Evolutionary conservation across 2,888 invertebrate species (phyloP).

Genomic region (Patella caerulea): DNA sequence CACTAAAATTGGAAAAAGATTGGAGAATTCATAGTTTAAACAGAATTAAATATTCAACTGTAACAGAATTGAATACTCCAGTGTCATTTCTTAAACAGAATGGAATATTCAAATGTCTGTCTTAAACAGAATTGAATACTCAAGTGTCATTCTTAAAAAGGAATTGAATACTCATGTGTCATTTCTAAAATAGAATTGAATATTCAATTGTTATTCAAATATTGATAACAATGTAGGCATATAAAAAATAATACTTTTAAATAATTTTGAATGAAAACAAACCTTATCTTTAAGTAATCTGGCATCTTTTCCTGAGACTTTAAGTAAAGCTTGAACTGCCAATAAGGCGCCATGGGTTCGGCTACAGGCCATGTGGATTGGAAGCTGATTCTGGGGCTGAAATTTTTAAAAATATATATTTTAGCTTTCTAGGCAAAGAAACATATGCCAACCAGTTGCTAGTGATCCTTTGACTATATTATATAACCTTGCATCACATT

Average conservation of each 20-base stretch:
- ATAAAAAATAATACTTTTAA: neutral
- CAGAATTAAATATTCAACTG: no score
- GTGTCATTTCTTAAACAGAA: no score
- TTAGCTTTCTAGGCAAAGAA: no score
- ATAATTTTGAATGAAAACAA: conserved; percentile 71
- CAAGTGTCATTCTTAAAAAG: neutral
- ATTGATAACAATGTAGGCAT: neutral
- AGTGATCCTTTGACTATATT: no score
- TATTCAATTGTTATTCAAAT: neutral
- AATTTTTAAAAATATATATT: conserved; percentile 34
- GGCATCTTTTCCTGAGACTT: conserved; percentile 91
- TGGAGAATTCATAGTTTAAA: no score
- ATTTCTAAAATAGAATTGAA: neutral
- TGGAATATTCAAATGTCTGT: no score
- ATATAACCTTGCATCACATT: no score
- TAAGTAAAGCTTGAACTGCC: conserved; percentile 88
- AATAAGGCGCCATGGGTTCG: conserved; percentile 93
- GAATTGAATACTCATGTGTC: neutral
- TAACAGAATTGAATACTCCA: no score
- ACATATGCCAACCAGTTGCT: no score
- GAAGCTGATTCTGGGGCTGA: conserved; percentile 92
- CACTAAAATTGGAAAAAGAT: no score
- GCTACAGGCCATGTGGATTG: conserved; percentile 94
- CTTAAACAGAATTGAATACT: no score
- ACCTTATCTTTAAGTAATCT: conserved; percentile 90